Base-by-base conservation (phyloP, 1,140 invertebrate genomes). In the Ooceraea biroi region DNA sequence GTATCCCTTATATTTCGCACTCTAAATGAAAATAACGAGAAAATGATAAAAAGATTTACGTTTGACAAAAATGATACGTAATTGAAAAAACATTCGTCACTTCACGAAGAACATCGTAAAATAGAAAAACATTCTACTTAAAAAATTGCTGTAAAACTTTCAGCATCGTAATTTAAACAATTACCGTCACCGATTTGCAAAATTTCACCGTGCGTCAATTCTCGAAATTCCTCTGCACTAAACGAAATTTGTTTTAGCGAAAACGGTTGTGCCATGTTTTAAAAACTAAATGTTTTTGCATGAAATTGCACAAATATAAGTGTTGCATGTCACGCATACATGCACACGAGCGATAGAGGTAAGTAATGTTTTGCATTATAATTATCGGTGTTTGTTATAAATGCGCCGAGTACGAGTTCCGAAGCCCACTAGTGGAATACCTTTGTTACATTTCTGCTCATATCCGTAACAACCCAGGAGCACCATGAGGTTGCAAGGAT, bases 381-480 rank as follows among this genome's bases (percentile, higher is more conserved):
- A 73, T 60, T 76, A 76, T 50, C 58, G n/a, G 14, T 5, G 11
- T 60, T 36, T 65, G n/a, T 22, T 77, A 77, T 77, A 77, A 65
- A 77, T 65, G 14, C 60, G 14, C 30, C 30, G 58, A 65, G 7
- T 41, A 41, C 19, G 30, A 27, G 27, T 19, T 11, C 4, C n/a
- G 4, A 3, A 14, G 14, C 10, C 12, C 30, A 52, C 52, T 77
- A 77, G 46, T 52, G 25, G 27, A 17, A 12, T 41, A 65, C 19
- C 0, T 77, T 52, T 2, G 11, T 55, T 52, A 58, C 25, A 14
- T 14, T 10, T 3, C 25, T 22, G 27, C 25, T 41, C n/a, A 63
- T 17, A 14, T 50, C 36, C 27, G 27, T 12, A 76, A 17, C 52
- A 65, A 36, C 3, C 10, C 7, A 2, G 7, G 8, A 50, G 12